Evolutionary conservation across 2,797 vertebrate genomes (phyloP), one percentile per base, ranked within the genome.

Genomic region (Chaetodon trifasciatus): DNA sequence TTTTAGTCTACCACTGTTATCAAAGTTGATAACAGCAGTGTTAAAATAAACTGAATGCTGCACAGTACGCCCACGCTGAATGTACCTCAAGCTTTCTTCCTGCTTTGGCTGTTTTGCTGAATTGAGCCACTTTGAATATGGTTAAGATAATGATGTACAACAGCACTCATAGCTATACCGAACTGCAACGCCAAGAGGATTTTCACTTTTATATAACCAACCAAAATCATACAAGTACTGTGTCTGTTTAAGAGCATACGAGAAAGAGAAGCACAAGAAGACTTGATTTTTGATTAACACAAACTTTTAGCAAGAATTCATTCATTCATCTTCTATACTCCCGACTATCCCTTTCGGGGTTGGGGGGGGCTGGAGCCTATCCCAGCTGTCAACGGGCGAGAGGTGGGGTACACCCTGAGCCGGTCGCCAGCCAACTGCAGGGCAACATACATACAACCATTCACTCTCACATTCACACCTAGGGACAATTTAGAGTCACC

Each of bases 31-130:
- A 46, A 70, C 50, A 9, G 39, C 49, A 3, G 28, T 32, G 42
- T 63, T 72, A 52, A 79, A 85, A 81, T 67, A 70, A 69, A 23
- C 46, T 1, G 55, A 52, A 70, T 13, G 28, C 23, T 57, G 61
- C 56, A 47, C 64, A 35, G 8, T 6, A 17, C 47, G 24, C 37
- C 78, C 60, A 78, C 74, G 23, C 12, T 16, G 37, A 49, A 56
- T 21, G 35, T 1, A 21, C 15, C 21, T n/a, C 32, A 1, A 17
- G 5, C 32, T 49, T 74, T 60, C 52, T 52, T 17, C 58, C 42
- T 6, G 52, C 52, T 17, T 0, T 39, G 7, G 28, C 15, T 65
- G 19, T 3, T 49, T 17, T 49, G 4, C 68, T 47, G 40, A 67
- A 39, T 12, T 37, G 32, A 74, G 56, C 23, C 16, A 24, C 15